phyloP scores from a whole-genome alignment of 2,797 vertebrate species.

The Epinephelus awoara region DNA sequence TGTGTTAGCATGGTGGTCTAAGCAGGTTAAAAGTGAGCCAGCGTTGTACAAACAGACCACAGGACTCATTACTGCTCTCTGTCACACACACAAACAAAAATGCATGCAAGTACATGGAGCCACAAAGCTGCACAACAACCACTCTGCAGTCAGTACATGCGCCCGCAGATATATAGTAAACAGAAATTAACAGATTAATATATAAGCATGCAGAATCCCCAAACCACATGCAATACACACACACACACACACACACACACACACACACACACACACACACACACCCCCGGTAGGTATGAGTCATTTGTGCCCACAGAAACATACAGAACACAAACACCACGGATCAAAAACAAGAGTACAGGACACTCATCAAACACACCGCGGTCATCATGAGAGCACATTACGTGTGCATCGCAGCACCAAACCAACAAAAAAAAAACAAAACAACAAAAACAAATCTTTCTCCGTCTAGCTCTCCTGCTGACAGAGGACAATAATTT shows the following conservation, averaged over 20 bases:
- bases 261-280: conserved; percentile 16
- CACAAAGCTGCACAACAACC: neutral
- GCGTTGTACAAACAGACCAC: neutral
- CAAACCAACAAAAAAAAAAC: conserved; percentile 2
- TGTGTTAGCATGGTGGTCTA: neutral
- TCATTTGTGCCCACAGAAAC: neutral
- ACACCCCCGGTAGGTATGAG: neutral
- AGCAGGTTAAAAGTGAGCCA: neutral
- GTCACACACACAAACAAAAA: neutral
- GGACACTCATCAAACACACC: conserved; percentile 3
- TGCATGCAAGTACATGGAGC: neutral
- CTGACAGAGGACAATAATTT: conserved; percentile 71
- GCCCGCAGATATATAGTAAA: neutral
- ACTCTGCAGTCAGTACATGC: neutral
- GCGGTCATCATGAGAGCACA: neutral
- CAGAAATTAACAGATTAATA: neutral
- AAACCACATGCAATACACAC: conserved; percentile 6
- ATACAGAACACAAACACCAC: neutral
- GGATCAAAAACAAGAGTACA: conserved; percentile 5
- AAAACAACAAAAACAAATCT: conserved; percentile 11
- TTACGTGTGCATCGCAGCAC: neutral
- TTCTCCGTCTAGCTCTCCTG: conserved; percentile 33
- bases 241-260: neutral
- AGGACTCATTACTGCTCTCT: neutral
- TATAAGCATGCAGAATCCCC: conserved; percentile 2